Evolutionary conservation across 2,797 vertebrate species (phyloP).

Genomic region (Scolopax rusticola): DNA sequence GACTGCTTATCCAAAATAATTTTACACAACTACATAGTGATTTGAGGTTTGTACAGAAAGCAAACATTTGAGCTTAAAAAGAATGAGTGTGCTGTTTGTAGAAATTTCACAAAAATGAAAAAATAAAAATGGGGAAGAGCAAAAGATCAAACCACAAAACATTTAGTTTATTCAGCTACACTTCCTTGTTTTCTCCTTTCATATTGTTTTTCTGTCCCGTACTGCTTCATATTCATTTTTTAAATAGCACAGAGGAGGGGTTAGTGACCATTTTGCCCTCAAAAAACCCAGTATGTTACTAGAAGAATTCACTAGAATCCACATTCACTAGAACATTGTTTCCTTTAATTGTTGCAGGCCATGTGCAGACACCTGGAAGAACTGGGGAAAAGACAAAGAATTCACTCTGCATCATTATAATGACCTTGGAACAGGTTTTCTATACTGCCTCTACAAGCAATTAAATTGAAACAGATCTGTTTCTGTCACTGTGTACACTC

Average conservation of each 20-base stretch:
- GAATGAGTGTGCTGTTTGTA: not conserved
- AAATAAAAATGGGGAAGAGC: not conserved
- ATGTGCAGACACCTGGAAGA: not conserved
- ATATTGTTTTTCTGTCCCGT: not conserved
- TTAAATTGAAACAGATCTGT: not conserved
- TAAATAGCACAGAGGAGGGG: not conserved
- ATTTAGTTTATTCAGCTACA: not conserved
- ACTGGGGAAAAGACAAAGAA: not conserved
- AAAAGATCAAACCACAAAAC: not conserved
- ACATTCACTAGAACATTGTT: not conserved
- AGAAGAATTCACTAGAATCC: not conserved
- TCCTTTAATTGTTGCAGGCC: not conserved
- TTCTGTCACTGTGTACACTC: not conserved
- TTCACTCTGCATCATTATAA: not conserved
- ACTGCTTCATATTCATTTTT: not conserved
- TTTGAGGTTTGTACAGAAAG: constrained; percentile 44
- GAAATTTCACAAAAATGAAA: not conserved
- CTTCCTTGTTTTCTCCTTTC: not conserved
- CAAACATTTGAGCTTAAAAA: constrained; percentile 1
- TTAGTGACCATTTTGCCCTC: not conserved
- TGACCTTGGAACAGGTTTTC: not conserved
- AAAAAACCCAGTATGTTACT: not conserved
- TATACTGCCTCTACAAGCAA: not conserved
- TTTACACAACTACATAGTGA: constrained; percentile 40
- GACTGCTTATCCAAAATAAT: constrained; percentile 36